These are phyloP conservation scores for Sceliomorpha sp. DNA, from an alignment of 2,888 invertebrate genomes.

Conservation along the genomic window DNA sequence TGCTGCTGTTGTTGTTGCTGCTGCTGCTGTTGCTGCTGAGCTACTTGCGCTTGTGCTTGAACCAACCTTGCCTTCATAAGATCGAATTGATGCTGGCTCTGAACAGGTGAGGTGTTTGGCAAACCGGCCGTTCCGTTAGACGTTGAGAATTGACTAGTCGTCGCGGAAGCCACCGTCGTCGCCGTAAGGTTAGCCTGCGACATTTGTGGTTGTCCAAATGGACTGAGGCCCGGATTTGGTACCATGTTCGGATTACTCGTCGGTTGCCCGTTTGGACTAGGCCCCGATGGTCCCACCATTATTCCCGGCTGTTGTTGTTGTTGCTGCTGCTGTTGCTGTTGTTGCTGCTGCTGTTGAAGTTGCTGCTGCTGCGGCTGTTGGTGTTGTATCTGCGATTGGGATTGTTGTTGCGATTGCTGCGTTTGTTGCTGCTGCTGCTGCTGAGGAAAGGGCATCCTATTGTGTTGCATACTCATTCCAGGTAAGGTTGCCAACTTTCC, in stretches of 20 bases:
- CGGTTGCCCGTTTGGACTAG: constrained; percentile 87
- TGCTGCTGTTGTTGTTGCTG: constrained; percentile 72
- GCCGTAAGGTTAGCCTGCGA: constrained; percentile 83
- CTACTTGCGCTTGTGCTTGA: constrained; percentile 72
- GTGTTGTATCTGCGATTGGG: constrained; percentile 58
- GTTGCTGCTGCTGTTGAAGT: constrained; percentile 78
- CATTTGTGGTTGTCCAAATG: constrained; percentile 85
- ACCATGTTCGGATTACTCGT: constrained; percentile 83
- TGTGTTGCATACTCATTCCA: constrained; percentile 71
- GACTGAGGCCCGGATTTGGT: constrained; percentile 86
- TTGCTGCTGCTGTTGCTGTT: constrained; percentile 72
- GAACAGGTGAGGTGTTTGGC: constrained; percentile 82
- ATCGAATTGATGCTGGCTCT: constrained; percentile 82
- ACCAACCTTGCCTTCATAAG: constrained; percentile 83
- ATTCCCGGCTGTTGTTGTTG: constrained; percentile 83
- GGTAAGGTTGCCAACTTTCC: constrained; percentile 70
- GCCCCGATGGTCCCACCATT: constrained; percentile 88
- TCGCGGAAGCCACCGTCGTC: constrained; percentile 81
- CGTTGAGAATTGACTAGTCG: constrained; percentile 82
- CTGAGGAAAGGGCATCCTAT: constrained; percentile 80
- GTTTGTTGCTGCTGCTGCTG: constrained; percentile 76
- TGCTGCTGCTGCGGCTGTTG: constrained; percentile 71
- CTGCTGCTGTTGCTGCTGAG: constrained; percentile 78
- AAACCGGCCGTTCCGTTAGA: constrained; percentile 83
- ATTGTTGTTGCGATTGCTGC: constrained; percentile 78